Conservation (phyloP, 2,888 invertebrate species). For the Lacanobia oleracea region DNA sequence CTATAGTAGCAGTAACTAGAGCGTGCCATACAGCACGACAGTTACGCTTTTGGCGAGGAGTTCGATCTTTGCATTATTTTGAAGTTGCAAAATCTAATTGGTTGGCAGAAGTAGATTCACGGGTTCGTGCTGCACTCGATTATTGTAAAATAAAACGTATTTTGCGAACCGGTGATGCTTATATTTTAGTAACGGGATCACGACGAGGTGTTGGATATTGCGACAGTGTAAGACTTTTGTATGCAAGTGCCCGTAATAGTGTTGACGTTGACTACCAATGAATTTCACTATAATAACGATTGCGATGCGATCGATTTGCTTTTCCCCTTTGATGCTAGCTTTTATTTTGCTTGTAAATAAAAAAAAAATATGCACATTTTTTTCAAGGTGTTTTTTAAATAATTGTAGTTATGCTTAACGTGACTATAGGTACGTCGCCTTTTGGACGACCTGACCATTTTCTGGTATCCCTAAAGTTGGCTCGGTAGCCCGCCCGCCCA, state of each 20-base stretch:
- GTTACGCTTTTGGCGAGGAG: constrained; percentile 87
- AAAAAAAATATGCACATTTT: background rate
- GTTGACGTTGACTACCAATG: constrained; percentile 55
- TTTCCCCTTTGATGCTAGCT: background rate
- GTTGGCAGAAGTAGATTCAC: constrained; percentile 81
- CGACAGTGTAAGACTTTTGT: constrained; percentile 83
- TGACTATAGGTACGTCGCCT: no score
- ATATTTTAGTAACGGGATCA: constrained; percentile 83
- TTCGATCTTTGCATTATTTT: constrained; percentile 89
- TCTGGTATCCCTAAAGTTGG: no score
- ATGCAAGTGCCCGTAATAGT: constrained; percentile 83
- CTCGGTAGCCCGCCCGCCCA: no score
- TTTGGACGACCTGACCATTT: no score
- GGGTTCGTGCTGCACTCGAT: constrained; percentile 83
- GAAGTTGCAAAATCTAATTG: constrained; percentile 79
- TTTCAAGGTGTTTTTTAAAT: background rate
- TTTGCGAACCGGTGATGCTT: constrained; percentile 83
- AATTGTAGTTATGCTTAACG: background rate
- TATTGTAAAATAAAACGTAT: constrained; percentile 87
- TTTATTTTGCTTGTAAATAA: constrained; percentile 2
- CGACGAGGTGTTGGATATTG: constrained; percentile 85
- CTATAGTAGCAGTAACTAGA: constrained; percentile 94
- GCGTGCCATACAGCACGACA: constrained; percentile 92
- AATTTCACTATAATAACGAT: background rate
- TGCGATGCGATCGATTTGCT: no score